Evolutionary conservation across 2,113 vertebrate species (phyloP).

Genomic region (Pica pica): DNA sequence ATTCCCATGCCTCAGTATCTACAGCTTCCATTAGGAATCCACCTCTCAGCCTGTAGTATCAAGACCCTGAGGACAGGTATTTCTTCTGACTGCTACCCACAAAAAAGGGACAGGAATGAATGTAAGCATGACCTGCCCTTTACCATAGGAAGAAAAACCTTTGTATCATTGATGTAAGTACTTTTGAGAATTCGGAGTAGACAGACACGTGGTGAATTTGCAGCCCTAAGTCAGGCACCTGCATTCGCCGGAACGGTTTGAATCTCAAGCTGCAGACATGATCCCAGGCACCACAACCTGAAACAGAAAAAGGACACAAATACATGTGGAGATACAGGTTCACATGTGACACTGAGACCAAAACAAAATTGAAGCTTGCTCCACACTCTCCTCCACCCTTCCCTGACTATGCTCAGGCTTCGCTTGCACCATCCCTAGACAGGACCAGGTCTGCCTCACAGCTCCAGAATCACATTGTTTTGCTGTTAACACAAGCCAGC

Average conservation of each 20-base stretch:
- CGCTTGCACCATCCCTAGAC: not conserved
- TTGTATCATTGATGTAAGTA: not conserved
- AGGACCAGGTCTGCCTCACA: not conserved
- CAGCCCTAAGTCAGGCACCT: constrained; percentile 72
- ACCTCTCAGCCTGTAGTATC: not conserved
- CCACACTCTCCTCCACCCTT: not conserved
- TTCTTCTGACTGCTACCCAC: not conserved
- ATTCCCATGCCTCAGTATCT: not conserved
- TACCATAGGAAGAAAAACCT: not conserved
- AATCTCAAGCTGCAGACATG: constrained; percentile 85
- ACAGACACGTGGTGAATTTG: not conserved
- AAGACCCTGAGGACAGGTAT: not conserved
- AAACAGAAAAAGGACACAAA: not conserved
- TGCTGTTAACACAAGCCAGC: not conserved
- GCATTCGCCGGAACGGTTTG: constrained; percentile 91
- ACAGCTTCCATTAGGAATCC: not conserved
- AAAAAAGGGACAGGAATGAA: not conserved
- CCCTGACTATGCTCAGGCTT: not conserved
- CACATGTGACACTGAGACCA: not conserved
- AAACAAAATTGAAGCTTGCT: not conserved
- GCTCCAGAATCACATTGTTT: not conserved
- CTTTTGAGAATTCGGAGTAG: not conserved
- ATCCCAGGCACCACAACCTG: constrained; percentile 95
- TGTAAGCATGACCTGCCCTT: not conserved
- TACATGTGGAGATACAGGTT: not conserved